Percentiles rank a stretch among this genome's conserved stretches.
These are phyloP conservation scores for Edolisoma coerulescens DNA, from an alignment of 2,113 vertebrate species.

Conservation along the genomic window DNA sequence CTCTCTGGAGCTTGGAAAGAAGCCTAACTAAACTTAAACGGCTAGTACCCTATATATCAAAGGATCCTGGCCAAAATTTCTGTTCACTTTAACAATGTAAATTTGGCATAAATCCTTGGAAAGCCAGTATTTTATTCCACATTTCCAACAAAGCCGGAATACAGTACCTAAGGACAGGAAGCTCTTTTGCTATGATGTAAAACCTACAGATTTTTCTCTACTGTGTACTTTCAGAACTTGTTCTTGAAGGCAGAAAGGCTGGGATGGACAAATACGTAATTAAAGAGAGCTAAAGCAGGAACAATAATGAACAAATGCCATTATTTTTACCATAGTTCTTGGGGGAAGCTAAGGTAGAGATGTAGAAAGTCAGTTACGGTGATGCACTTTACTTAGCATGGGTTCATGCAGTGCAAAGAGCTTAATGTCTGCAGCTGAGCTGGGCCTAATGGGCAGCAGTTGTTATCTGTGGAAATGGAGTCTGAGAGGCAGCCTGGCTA, in stretches of 20 bases:
- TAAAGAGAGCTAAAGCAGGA: conserved; percentile 12
- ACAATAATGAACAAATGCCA: not conserved
- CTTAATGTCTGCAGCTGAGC: conserved; percentile 57
- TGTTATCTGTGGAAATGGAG: conserved; percentile 43
- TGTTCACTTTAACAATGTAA: not conserved
- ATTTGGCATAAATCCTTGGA: not conserved
- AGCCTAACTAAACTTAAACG: not conserved
- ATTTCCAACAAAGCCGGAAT: not conserved
- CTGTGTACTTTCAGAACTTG: not conserved
- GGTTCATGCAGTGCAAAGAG: conserved; percentile 61
- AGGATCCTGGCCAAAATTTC: not conserved
- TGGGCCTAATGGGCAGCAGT: conserved; percentile 49
- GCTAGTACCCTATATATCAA: not conserved
- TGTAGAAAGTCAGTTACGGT: conserved; percentile 23
- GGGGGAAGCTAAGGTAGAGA: not conserved
- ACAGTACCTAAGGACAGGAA: not conserved
- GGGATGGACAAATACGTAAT: not conserved
- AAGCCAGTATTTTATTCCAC: not conserved
- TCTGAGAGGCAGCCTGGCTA: conserved; percentile 10
- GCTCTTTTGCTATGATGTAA: not conserved
- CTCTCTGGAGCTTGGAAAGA: not conserved
- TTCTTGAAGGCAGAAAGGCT: not conserved
- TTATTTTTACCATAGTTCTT: not conserved
- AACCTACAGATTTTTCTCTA: not conserved
- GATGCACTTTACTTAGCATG: conserved; percentile 54